Evolutionary conservation across 2,888 invertebrate species (phyloP), one percentile per base, ranked within the genome.

Genomic region (Andrena minutula): DNA sequence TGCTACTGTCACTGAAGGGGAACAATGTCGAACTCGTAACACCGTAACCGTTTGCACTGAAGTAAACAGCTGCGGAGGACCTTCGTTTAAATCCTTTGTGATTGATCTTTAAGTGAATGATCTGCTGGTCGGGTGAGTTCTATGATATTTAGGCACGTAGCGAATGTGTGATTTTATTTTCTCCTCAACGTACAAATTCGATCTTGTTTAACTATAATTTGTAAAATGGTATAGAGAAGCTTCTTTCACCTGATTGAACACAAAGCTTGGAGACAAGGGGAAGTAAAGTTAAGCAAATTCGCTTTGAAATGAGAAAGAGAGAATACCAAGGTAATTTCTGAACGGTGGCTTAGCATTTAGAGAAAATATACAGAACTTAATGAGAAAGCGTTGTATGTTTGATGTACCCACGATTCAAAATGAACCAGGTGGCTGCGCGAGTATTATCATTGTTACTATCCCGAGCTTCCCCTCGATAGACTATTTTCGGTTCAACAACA

Each of bases 91-190:
- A 32, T 49, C 10, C 7, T 53, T n/a, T n/a, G 32, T 16, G 32
- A 68, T 53, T 32, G 51, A 68, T 68, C 66, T 23, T 68, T 20
- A 68, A 68, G 66, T 28, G 66, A 32, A 68, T 32, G 30, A 12
- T 32, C 32, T 2, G 12, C 30, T 6, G 23, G 10, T 32, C 32
- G 32, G 53, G 66, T 68, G 53, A 68, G 51, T 68, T 23, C 10
- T 20, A 30, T 20, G 7, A 8, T 26, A 16, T 41, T 41, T 41
- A 16, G 41, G 1, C 41, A 41, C 41, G 16, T 41, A 3, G 4
- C 41, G 12, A 41, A 12, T 12, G 12, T 41, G 41, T 16, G 12
- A 12, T 16, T 41, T 41, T 41, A 12, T 16, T 41, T 41, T 41
- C 41, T 41, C 41, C 16, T 16, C 4, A 41, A 1, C 41, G 16